A percentile compares a stretch with the other conserved stretches of the same genome.
Evolutionary conservation across 2,797 vertebrate genomes (phyloP).

Genomic region (Macrochelys suwanniensis): DNA sequence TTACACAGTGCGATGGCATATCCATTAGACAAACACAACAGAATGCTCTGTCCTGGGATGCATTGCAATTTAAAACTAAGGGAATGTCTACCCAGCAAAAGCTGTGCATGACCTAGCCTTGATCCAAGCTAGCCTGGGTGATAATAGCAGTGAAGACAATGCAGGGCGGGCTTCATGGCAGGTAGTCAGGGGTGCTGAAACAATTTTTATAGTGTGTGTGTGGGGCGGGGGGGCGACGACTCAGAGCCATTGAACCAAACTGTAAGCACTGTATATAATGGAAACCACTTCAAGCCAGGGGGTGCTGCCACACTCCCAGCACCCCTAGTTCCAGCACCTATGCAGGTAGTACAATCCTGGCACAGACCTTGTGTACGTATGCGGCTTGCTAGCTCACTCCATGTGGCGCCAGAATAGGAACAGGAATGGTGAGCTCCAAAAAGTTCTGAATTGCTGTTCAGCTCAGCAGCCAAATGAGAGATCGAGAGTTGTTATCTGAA

Average conservation of each 20-base stretch:
- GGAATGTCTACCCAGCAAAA: neutral
- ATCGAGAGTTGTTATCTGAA: neutral
- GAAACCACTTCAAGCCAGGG: no score
- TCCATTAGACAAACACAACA: neutral
- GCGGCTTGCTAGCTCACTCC: neutral
- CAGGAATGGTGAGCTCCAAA: constrained; percentile 1
- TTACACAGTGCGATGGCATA: constrained; percentile 1
- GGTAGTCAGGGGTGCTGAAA: neutral
- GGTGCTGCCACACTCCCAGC: no score
- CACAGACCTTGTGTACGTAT: neutral
- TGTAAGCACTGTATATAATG: no score
- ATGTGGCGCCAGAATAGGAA: neutral
- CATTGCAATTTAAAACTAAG: neutral
- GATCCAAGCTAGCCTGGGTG: neutral
- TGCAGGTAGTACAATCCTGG: neutral
- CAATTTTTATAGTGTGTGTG: no score
- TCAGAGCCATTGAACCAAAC: no score
- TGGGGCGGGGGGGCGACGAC: no score
- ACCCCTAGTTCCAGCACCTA: no score
- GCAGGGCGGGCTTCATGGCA: neutral
- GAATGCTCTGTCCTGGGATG: neutral
- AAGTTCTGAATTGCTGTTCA: neutral
- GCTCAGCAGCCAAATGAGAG: neutral
- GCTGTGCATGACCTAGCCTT: neutral
- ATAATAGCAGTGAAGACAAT: neutral